Base-by-base conservation (phyloP, 2,113 vertebrate genomes). In the Stigmatopora argus region DNA sequence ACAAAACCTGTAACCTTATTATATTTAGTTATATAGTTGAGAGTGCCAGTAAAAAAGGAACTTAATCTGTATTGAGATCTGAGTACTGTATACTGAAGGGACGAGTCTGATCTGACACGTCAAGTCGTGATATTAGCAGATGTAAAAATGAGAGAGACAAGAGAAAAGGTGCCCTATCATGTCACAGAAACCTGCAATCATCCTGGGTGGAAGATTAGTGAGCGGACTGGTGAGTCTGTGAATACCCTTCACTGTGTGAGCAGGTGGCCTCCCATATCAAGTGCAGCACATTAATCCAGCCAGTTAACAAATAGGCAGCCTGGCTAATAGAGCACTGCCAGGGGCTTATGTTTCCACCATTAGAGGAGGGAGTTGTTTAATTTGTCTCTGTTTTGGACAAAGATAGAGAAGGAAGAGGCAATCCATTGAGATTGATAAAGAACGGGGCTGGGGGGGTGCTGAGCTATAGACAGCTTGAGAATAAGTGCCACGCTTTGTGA, bases 281-380 rank as follows among this genome's bases (percentile, higher is more conserved):
- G 75, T 71, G 67, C 74, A 82, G 76, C 81, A 80, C 82, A 85
- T 85, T 75, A 84, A 86, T 83, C 84, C 80, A 79, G 79, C 78
- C 70, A 52, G 80, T 82, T 89, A 88, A 87, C 86, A 86, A 89
- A 89, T 84, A 82, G 79, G 83, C 78, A 77, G 63, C 60, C 82
- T 52, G 74, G 75, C 85, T 87, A 88, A 89, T 83, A 87, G 77
- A 80, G 53, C 70, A 45, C 77, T 75, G 85, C 87, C 79, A 80
- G 58, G 58, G 69, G 79, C 71, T 80, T 77, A 66, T 81, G 83
- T 79, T 77, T 76, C 78, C 67, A 65, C 77, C 72, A 82, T 85
- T 80, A 81, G 45, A 13, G 53, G 13, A 45, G 49, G 51, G 70
- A 49, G 66, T 72, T 48, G 14, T 84, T 88, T 82, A 71, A 88